Conservation (phyloP, 2,888 invertebrate species). For the Himalopsyche japonica region DNA sequence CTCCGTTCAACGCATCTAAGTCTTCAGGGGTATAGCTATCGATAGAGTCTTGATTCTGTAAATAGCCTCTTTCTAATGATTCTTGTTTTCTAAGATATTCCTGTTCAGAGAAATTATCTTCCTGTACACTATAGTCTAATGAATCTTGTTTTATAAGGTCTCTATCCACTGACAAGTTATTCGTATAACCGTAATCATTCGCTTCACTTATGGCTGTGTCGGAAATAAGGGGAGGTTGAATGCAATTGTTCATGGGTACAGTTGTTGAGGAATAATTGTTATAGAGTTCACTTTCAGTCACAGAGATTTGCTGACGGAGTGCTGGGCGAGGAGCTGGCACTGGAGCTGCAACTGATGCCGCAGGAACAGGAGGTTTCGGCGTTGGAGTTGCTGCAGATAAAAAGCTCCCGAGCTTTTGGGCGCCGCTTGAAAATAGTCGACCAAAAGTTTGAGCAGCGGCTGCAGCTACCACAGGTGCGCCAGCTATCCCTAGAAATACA, state of each 20-base stretch:
- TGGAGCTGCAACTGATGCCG: constrained; percentile 56
- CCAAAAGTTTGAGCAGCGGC: constrained; percentile 58
- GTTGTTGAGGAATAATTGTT: constrained; percentile 19
- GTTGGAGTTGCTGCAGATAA: constrained; percentile 57
- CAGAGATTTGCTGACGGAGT: constrained; percentile 50
- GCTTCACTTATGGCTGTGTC: constrained; percentile 28
- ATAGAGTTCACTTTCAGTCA: constrained; percentile 43
- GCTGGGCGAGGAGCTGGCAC: constrained; percentile 32
- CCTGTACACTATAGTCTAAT: constrained; percentile 49
- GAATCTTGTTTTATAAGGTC: constrained; percentile 18
- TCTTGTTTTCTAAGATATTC: constrained; percentile 48
- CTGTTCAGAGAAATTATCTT: constrained; percentile 55
- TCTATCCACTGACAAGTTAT: constrained; percentile 30
- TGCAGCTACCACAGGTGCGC: constrained; percentile 37
- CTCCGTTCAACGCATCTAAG: constrained; percentile 48
- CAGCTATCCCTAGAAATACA: constrained; percentile 32
- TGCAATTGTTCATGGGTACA: constrained; percentile 27
- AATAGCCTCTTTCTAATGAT: constrained; percentile 42
- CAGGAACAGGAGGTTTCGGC: constrained; percentile 47
- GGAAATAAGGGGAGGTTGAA: constrained; percentile 19
- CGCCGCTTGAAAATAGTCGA: constrained; percentile 58
- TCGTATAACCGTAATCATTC: neutral
- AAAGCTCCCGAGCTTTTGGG: constrained; percentile 57
- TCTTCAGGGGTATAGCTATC: constrained; percentile 51
- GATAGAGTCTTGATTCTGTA: constrained; percentile 49